Evolutionary conservation across 2,888 invertebrate species (phyloP), one percentile per base, ranked within the genome.

Genomic region (Thymelicus lineola): DNA sequence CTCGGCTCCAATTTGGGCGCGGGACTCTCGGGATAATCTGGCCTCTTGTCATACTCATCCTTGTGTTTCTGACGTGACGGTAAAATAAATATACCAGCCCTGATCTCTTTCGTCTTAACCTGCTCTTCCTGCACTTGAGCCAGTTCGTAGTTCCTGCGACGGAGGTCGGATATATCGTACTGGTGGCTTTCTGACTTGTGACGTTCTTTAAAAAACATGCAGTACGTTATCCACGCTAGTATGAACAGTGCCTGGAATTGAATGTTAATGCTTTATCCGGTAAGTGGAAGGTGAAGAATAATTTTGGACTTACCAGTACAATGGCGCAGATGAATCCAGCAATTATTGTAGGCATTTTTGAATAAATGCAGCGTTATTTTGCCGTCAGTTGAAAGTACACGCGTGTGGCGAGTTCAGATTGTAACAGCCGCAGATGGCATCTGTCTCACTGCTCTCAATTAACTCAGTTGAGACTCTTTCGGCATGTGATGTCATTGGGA

Each of bases 11-110:
- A 74, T 28, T 78, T 73, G 1, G 81, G 84, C 7, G 82, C 79
- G 0, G 87, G 87, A 68, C 87, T 86, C 75, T 93, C 93, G 0
- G 93, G 93, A 55, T 91, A 93, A 73, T 93, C 93, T 0, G 93
- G 93, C 55, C 93, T 82, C 50, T 84, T 85, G 14, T 84, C 80
- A 53, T 87, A 82, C 17, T 89, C 87, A 5, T 83, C 82, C 1
- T 82, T 83, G n/a, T 87, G 83, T 58, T 84, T 87, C 48, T 83
- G 87, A 3, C 86, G 84, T 1, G 90, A 85, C 0, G 93, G 90
- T 66, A 93, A 72, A 35, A 91, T 85, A 55, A 93, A 86, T 55
- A 93, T 77, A 1, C 91, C 91, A 46, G 86, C 90, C 1, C 80
- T 74, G 2, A 86, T 76, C 15, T 85, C 82, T 42, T 84, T 86